A percentile compares a stretch with the other conserved stretches of the same genome.
Evolutionary conservation across 2,797 vertebrate genomes (phyloP).

Genomic region (Tapera naevia): DNA sequence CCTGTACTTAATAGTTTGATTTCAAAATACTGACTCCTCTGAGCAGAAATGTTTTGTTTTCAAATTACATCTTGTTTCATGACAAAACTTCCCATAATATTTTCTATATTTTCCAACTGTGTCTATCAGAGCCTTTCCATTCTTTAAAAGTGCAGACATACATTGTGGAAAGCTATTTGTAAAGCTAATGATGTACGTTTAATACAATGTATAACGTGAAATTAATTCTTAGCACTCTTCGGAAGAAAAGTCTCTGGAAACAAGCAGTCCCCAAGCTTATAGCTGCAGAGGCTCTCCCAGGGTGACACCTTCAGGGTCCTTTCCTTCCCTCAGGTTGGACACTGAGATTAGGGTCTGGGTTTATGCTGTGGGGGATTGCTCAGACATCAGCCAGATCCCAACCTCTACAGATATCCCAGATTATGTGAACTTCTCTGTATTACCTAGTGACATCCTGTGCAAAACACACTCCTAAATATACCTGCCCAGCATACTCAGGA

Average conservation of each 20-base stretch:
- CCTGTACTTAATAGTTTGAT: neutral
- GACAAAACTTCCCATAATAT: neutral
- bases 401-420: neutral
- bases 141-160: neutral
- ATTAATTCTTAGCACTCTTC: neutral
- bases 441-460: neutral
- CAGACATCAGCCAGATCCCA: neutral
- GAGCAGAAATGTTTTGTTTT: neutral
- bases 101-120: neutral
- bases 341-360: neutral
- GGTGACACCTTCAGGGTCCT: neutral
- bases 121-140: neutral
- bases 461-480: no score
- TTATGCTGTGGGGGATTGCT: neutral
- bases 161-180: neutral
- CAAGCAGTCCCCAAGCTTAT: neutral
- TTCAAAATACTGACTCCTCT: neutral
- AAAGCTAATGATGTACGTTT: neutral
- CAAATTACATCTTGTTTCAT: neutral
- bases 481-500: neutral
- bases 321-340: neutral
- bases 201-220: neutral
- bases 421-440: rapidly evolving
- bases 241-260: neutral
- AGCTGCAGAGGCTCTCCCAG: neutral